phyloP scores from a whole-genome alignment of 64 coral and sea anemone species.

The Anthopleura sola region DNA sequence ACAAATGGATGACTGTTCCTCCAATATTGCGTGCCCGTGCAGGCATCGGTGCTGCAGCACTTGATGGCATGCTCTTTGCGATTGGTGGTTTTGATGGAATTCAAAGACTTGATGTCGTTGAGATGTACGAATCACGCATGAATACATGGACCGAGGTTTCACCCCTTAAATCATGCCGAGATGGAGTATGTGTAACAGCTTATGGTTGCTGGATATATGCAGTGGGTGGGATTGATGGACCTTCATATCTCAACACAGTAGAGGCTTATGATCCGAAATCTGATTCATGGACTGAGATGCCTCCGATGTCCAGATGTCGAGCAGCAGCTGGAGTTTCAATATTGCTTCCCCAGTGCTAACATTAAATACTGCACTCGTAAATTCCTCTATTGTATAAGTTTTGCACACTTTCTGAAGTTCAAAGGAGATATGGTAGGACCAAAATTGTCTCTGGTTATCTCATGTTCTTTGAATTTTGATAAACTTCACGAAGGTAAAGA shows the following conservation, averaged over 20 bases:
- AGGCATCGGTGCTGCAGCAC: conserved; percentile 90
- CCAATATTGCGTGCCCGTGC: conserved; percentile 87
- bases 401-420: too few relatives aligned
- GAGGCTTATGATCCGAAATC: conserved; percentile 92
- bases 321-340: conserved; percentile 95
- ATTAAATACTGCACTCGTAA: background rate
- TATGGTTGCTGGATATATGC: conserved; percentile 99
- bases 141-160: conserved; percentile 87
- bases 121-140: conserved; percentile 98
- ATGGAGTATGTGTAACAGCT: conserved; percentile 91
- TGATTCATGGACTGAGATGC: conserved; percentile 77
- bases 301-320: conserved; percentile 84
- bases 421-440: too few relatives aligned
- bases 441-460: too few relatives aligned
- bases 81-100: conserved; percentile 98
- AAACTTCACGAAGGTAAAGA: too few relatives aligned
- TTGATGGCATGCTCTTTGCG: conserved; percentile 92
- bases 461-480: too few relatives aligned
- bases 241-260: conserved; percentile 92
- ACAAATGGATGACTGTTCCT: conserved; percentile 84
- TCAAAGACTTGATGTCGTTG: conserved; percentile 82
- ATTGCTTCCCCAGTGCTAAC: conserved; percentile 9
- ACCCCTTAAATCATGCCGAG: conserved; percentile 89
- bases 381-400: too few relatives aligned
- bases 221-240: conserved; percentile 96